Evolutionary conservation across 2,888 invertebrate genomes (phyloP).

Genomic region (Ophioninae sp.): DNA sequence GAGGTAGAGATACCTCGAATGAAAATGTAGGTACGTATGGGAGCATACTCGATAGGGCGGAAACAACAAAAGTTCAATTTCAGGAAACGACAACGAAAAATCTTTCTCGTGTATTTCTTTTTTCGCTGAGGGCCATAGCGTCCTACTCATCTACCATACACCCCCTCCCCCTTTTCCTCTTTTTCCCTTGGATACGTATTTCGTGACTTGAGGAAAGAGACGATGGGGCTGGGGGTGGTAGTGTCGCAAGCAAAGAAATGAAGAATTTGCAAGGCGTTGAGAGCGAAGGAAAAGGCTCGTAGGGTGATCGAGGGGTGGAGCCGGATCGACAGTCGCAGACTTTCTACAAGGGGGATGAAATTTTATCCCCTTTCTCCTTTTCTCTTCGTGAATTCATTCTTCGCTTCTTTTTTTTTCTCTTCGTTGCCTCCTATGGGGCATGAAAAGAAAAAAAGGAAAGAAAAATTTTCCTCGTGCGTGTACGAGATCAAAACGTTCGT

Average conservation of each 20-base stretch:
- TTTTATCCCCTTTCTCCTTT: slow-evolving; percentile 30
- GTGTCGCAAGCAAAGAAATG: slow-evolving; percentile 35
- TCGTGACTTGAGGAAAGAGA: slow-evolving; percentile 19
- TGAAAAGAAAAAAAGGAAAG: neutral
- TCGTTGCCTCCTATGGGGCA: slow-evolving; percentile 15
- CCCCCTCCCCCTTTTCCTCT: neutral
- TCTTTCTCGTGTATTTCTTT: slow-evolving; percentile 72
- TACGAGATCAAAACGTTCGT: slow-evolving; percentile 41
- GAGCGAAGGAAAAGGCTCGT: slow-evolving; percentile 25
- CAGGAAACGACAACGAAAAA: slow-evolving; percentile 74
- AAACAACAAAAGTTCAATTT: slow-evolving; percentile 78
- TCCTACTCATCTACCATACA: slow-evolving; percentile 47
- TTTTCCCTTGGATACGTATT: slow-evolving; percentile 11
- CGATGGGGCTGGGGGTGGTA: slow-evolving; percentile 14
- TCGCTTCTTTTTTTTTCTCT: slow-evolving; percentile 31
- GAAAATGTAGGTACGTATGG: slow-evolving; percentile 4
- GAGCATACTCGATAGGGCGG: slow-evolving; percentile 64
- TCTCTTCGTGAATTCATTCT: neutral
- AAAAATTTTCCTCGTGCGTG: slow-evolving; percentile 32
- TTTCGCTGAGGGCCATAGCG: slow-evolving; percentile 61
- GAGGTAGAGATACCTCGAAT: slow-evolving; percentile 61
- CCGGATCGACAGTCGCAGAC: slow-evolving; percentile 37
- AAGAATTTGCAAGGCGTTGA: slow-evolving; percentile 32
- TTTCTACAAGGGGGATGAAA: slow-evolving; percentile 31
- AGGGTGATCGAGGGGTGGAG: slow-evolving; percentile 46